Evolutionary conservation across 2,888 invertebrate species (phyloP), one percentile per base, ranked within the genome.

Genomic region (Chirona hameri): DNA sequence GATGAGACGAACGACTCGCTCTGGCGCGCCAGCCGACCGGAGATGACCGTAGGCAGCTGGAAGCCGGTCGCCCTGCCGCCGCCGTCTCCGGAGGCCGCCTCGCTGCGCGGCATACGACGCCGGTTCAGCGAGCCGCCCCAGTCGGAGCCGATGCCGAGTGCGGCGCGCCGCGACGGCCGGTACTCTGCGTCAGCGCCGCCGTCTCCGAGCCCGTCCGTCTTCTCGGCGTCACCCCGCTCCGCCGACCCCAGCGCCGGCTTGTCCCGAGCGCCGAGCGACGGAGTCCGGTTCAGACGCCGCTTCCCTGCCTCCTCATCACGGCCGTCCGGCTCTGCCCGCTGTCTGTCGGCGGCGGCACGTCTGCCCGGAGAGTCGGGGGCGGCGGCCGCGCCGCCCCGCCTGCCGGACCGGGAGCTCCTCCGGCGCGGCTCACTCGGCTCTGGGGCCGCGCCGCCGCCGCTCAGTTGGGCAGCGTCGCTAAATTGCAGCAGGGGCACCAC

Each of bases 61-160:
- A 52, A 52, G 39, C 12, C 31, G 14, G 60, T 18, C 60, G 60
- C n/a, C 65, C n/a, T n/a, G 65, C 65, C 27, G 65, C 7, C 65
- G 27, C 2, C 46, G 65, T 0, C 27, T 4, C 0, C 46, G 72
- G 31, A 21, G 72, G 31, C 31, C 15, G 31, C 18, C 72, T 31
- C 60, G 72, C 18, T 72, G 39, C 27, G 27, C 69, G 7, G 72
- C 31, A 18, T 4, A 1, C 76, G 76, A 0, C 39, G 76, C 46
- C 76, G 76, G 12, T 15, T 15, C 76, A 76, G 39, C 21, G 76
- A 76, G 46, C 76, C 76, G 76, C 76, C 46, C 76, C 76, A 76
- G 76, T 46, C 46, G 10, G 76, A 21, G 29, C 52, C 52, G 52
- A 52, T 52, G 18, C 52, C 52, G 15, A 52, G 52, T 2, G 52